A percentile compares a stretch with the other conserved stretches of the same genome.
These are phyloP conservation scores for Aleiodes leptofemur DNA, from an alignment of 2,888 invertebrate genomes.

Conservation along the genomic window DNA sequence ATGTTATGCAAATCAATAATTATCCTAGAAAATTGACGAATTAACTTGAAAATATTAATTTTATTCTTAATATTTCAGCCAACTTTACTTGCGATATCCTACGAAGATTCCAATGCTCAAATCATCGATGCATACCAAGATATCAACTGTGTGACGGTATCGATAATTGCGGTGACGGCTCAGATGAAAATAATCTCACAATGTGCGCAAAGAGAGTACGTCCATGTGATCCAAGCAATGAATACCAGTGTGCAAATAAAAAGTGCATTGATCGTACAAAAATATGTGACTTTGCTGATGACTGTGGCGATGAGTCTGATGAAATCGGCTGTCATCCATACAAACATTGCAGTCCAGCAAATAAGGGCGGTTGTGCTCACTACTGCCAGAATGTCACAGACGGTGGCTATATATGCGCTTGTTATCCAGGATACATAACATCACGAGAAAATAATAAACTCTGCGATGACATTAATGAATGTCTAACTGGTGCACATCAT, in stretches of 20 bases:
- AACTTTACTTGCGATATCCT: constrained; percentile 91
- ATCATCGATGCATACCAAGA: constrained; percentile 89
- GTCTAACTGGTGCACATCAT: constrained; percentile 86
- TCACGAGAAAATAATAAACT: constrained; percentile 87
- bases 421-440: constrained; percentile 91
- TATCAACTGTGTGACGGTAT: constrained; percentile 94
- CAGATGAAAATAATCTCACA: constrained; percentile 97
- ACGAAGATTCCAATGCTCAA: constrained; percentile 91
- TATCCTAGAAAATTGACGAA: too few relatives aligned
- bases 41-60: constrained; percentile 1
- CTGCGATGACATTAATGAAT: constrained; percentile 94
- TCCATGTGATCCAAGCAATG: constrained; percentile 85
- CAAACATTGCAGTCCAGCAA: constrained; percentile 73
- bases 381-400: constrained; percentile 90
- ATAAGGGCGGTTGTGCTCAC: constrained; percentile 92
- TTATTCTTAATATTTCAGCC: constrained; percentile 71
- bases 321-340: constrained; percentile 88
- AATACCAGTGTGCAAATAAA: constrained; percentile 92
- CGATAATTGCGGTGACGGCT: constrained; percentile 96
- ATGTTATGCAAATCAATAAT: background rate
- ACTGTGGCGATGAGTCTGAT: constrained; percentile 93
- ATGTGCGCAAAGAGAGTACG: constrained; percentile 86
- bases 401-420: constrained; percentile 93
- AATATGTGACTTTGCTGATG: constrained; percentile 92
- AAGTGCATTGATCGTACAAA: constrained; percentile 87